Base-by-base conservation (phyloP, 2,797 vertebrate species). In the Coranthus polyacanthus region DNA sequence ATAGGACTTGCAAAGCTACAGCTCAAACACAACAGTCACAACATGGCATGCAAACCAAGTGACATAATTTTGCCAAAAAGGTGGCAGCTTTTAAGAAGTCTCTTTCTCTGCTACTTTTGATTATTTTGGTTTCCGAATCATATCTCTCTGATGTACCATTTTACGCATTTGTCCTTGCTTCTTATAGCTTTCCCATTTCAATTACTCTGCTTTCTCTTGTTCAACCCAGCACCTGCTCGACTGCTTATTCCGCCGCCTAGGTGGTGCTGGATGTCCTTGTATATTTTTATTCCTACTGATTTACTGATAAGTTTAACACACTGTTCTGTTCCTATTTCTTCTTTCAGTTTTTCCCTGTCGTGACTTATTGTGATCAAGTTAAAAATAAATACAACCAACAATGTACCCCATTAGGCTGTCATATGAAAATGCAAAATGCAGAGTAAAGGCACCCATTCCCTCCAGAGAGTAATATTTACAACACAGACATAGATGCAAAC, bases 361-460 rank as follows among this genome's bases (percentile, higher is more conserved):
- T 44, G 29, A 59, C 49, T 21, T 38, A 46, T 56, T 63, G 12
- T 41, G 52, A 32, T 32, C 15, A 7, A 20, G 12, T 44, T 60
- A 78, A 54, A 78, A 74, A 54, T 61, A 71, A 59, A 76, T 38
- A 55, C 56, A 50, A 56, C 50, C 74, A 32, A 69, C 51, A 22
- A 39, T 55, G 50, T 55, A 47, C 68, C 69, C 15, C 6, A 17
- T 29, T 62, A 6, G 37, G 57, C 43, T 54, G 59, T 36, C 52
- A 73, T 52, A 61, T 7, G 56, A 39, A 52, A 43, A 79, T n/a
- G n/a, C 26, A 58, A 56, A 63, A 79, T 36, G 20, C 16, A 56
- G 41, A 39, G 64, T 64, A 64, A 44, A 71, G 20, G 42, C 26
- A 45, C 16, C 38, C 12, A 54, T 18, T 78, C 75, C 72, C 56